Evolutionary conservation across 2,888 invertebrate species (phyloP), one percentile per base, ranked within the genome.

Genomic region (Dascillus cervinus): DNA sequence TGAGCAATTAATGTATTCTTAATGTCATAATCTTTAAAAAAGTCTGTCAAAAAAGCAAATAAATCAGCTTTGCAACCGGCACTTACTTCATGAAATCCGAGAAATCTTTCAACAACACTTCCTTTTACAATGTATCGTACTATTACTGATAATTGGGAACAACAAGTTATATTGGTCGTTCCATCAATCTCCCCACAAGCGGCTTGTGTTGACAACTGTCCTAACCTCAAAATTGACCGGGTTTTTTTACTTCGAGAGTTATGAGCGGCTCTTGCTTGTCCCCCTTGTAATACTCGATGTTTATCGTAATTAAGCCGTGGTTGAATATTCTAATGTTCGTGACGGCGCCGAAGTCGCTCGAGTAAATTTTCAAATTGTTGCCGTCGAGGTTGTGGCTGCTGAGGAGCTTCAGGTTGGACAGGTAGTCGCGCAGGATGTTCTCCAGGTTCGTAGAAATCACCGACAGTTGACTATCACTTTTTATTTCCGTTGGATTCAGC

Each of bases 251-350:
- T 77, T 88, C 85, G 64, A 80, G 81, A 46, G 72, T 75, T 50
- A 88, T 68, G 37, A 83, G 58, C 20, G 82, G 77, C 44, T 81
- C 79, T 53, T 83, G 82, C 41, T 75, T 75, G 34, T 84, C 82
- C 37, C 73, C 77, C 58, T 82, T 78, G 60, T 77, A 87, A 67
- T 84, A 88, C 58, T 89, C 89, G 53, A 88, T 77, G 60, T 85
- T 88, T 47, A 88, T 69, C 19, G 87, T 86, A 34, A 88, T 71
- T 45, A 87, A 67, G 32, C 88, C 88, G 50, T 80, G 77, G 25
- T 73, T 72, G 53, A 81, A 87, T 45, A 83, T 72, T 56, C 87
- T 73, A 23, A 83, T 70, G 14, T 79, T 80, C 13, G 84, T 74
- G 4, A 83, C 71, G 26, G 77, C 74, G 14, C 78, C 79, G 55